Base-by-base conservation (phyloP, 2,888 invertebrate genomes). In the Abrostola tripartita region DNA sequence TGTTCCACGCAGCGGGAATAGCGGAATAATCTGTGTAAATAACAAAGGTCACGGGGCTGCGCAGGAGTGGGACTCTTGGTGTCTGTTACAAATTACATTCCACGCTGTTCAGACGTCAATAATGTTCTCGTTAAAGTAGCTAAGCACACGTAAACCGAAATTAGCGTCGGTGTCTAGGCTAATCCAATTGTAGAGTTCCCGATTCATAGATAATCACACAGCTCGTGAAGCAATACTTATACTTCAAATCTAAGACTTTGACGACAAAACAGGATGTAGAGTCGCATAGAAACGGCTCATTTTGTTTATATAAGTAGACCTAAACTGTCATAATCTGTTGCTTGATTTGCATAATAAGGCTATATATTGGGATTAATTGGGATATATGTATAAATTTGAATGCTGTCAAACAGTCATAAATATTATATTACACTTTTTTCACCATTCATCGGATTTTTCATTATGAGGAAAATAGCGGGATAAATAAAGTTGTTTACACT, bases 361-460 rank as follows among this genome's bases (percentile, higher is more conserved):
- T 59, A 71, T 79, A 73, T 59, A 53, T 79, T 75, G 58, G 66
- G 65, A 79, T 79, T 79, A 73, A 77, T 77, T 73, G 69, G 63
- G 53, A 68, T 71, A 52, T 66, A 59, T 61, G 52, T 72, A 76
- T 76, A 74, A 49, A 68, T 74, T 64, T 68, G 52, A 60, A 64
- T 57, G 58, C 56, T 71, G 69, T 68, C 77, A 79, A 79, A 79
- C 57, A 76, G n/a, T 8, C 24, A 74, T 79, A 74, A 71, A 78
- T 78, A 72, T 65, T 61, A 57, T 61, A 65, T 64, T 47, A 64
- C 37, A 38, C 52, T 63, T 56, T 61, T 65, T 74, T 50, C 35
- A 60, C 11, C 55, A 49, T 24, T 56, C 49, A 5, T 49, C 37
- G 44, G 44, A 35, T 37, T 62, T 71, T 68, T 38, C 52, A 41